Evolutionary conservation across 1,140 invertebrate species (phyloP).

Genomic region (Euwallacea similis): DNA sequence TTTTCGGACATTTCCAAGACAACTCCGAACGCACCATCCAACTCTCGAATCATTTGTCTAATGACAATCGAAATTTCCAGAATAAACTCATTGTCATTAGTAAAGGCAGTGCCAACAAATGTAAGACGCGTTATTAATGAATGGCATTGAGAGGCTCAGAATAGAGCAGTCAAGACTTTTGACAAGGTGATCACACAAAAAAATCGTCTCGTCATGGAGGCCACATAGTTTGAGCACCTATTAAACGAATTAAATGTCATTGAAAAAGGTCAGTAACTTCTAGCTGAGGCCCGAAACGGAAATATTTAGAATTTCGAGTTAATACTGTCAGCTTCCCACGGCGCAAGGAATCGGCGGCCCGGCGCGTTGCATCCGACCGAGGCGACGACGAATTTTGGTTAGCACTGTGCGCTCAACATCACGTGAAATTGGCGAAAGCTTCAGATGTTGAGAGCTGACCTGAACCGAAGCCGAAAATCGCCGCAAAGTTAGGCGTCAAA

Average conservation of each 20-base stretch:
- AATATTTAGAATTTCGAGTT: too few relatives aligned
- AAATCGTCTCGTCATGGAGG: not conserved
- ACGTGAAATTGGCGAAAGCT: too few relatives aligned
- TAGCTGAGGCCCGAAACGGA: too few relatives aligned
- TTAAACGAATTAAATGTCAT: not conserved
- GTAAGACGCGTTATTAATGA: constrained; percentile 18
- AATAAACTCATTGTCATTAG: constrained; percentile 26
- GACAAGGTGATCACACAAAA: not conserved
- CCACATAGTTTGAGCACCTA: not conserved
- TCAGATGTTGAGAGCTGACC: too few relatives aligned
- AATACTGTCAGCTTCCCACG: too few relatives aligned
- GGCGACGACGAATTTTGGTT: too few relatives aligned
- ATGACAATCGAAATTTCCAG: constrained; percentile 20
- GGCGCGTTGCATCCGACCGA: too few relatives aligned
- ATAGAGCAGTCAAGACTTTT: constrained; percentile 19
- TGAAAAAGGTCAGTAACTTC: too few relatives aligned
- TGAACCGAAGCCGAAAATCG: too few relatives aligned
- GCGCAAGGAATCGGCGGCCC: too few relatives aligned
- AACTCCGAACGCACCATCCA: not conserved
- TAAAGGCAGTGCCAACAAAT: constrained; percentile 25
- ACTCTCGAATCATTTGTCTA: constrained; percentile 23
- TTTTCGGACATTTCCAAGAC: not conserved
- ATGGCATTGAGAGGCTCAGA: constrained; percentile 3
- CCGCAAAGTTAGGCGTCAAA: too few relatives aligned
- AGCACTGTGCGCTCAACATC: too few relatives aligned